Conservation (phyloP, 2,888 invertebrate species). For the Notocelia uddmanniana region DNA sequence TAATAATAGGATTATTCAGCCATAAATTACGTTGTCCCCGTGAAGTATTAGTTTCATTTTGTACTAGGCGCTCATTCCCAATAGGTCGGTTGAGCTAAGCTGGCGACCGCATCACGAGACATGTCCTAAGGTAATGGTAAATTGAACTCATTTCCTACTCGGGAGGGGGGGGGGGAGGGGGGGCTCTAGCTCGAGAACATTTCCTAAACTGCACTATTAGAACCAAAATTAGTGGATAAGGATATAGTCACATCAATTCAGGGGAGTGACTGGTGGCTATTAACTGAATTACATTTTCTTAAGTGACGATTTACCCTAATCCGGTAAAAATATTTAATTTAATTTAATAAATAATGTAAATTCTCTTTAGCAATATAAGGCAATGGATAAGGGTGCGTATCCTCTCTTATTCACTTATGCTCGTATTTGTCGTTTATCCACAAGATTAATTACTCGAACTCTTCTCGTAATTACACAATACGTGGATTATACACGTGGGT, state of each 20-base stretch:
- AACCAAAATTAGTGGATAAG: slow-evolving; percentile 66
- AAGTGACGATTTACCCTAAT: background rate
- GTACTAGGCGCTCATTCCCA: slow-evolving; percentile 63
- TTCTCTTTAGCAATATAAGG: no score
- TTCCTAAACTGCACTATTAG: slow-evolving; percentile 68
- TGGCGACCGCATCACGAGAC: slow-evolving; percentile 61
- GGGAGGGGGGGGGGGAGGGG: slow-evolving; percentile 61
- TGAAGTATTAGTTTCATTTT: slow-evolving; percentile 49
- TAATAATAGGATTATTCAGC: slow-evolving; percentile 4
- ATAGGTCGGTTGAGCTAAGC: slow-evolving; percentile 61
- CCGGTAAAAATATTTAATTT: no score
- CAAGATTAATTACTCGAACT: no score
- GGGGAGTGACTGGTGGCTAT: slow-evolving; percentile 52
- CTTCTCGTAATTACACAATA: no score
- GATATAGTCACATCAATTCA: slow-evolving; percentile 57
- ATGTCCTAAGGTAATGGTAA: slow-evolving; percentile 76
- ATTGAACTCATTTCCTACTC: slow-evolving; percentile 78
- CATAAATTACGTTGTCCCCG: background rate
- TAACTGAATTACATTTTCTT: no score
- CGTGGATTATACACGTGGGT: no score
- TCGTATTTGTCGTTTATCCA: no score
- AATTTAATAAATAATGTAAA: no score
- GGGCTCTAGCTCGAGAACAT: slow-evolving; percentile 59
- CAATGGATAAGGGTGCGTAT: no score
- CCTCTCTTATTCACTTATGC: no score